Evolutionary conservation across 2,888 invertebrate species (phyloP), one percentile per base, ranked within the genome.

Genomic region (Eristalinus aeneus): DNA sequence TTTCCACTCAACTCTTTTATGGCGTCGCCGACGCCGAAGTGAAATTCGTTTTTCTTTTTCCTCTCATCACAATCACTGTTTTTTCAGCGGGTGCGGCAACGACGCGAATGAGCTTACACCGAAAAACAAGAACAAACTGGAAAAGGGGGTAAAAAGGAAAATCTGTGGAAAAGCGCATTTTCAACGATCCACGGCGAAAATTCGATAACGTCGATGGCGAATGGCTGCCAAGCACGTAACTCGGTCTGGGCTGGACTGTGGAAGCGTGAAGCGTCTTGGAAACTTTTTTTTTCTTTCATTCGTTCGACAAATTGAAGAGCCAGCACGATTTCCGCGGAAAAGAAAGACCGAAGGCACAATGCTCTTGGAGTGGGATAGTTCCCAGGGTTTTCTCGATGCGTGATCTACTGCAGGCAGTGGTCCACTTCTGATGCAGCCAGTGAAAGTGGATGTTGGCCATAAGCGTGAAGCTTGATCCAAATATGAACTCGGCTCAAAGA

Each of bases 31-130:
- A 83, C 58, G 27, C 27, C 27, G 10, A 83, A 83, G 74, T 78
- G 83, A 83, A 83, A 83, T 83, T 78, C 20, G 16, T 67, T 83
- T 60, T 56, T 32, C 65, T 56, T 54, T 36, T 64, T 71, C 60
- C 53, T 23, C 31, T n/a, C 20, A 39, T 56, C 31, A n/a, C n/a
- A n/a, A n/a, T n/a, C n/a, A n/a, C n/a, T n/a, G n/a, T n/a, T n/a
- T n/a, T n/a, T n/a, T n/a, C n/a, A n/a, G n/a, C n/a, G n/a, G n/a
- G n/a, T n/a, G n/a, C n/a, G n/a, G n/a, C n/a, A n/a, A n/a, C n/a
- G n/a, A n/a, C n/a, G 36, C 39, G 46, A 46, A 46, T 23, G 6
- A 1, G 56, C 10, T 56, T 22, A 56, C 10, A 56, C 10, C 22
- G 22, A 27, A 56, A 53, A 53, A 9, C 9, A 34, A 6, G 10